Conservation (phyloP, 2,797 vertebrate genomes). For the Melanotaenia pygmaea region DNA sequence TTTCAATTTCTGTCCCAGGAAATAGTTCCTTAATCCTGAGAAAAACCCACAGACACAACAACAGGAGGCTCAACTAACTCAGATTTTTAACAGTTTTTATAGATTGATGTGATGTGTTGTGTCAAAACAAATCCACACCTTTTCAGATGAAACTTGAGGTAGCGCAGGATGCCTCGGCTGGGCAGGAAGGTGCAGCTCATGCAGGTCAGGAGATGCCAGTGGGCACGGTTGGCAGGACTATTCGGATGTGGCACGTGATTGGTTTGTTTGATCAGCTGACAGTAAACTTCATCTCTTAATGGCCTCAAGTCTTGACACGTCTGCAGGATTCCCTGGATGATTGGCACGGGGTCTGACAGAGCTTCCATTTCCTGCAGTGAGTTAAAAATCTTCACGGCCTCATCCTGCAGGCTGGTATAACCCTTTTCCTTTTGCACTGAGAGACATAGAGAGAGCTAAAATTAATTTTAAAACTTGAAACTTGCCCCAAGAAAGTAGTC, state of each 20-base stretch:
- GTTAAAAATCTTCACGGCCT: constrained; percentile 95
- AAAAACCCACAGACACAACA: constrained; percentile 7
- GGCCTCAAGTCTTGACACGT: constrained; percentile 92
- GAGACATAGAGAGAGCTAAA: not conserved
- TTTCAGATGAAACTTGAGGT: constrained; percentile 93
- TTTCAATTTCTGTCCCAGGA: constrained; percentile 88
- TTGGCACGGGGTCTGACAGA: constrained; percentile 90
- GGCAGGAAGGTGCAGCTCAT: constrained; percentile 95
- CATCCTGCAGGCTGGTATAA: constrained; percentile 93
- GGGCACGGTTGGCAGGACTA: constrained; percentile 87
- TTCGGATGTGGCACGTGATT: constrained; percentile 92
- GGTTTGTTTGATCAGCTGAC: constrained; percentile 95
- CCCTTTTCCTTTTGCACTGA: constrained; percentile 94
- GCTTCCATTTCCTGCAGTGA: constrained; percentile 94
- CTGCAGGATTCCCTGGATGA: constrained; percentile 94
- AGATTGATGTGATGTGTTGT: not conserved
- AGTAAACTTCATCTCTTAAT: constrained; percentile 92
- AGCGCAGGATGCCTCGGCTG: constrained; percentile 90
- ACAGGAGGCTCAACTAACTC: not conserved
- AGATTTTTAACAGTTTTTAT: not conserved
- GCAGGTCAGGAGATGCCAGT: constrained; percentile 93
- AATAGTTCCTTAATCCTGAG: constrained; percentile 89
- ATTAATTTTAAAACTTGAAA: not conserved
- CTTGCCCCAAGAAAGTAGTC: not conserved
- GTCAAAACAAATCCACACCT: constrained; percentile 74